Evolutionary conservation across 2,888 invertebrate species (phyloP).

Genomic region (Lycia hirtaria): DNA sequence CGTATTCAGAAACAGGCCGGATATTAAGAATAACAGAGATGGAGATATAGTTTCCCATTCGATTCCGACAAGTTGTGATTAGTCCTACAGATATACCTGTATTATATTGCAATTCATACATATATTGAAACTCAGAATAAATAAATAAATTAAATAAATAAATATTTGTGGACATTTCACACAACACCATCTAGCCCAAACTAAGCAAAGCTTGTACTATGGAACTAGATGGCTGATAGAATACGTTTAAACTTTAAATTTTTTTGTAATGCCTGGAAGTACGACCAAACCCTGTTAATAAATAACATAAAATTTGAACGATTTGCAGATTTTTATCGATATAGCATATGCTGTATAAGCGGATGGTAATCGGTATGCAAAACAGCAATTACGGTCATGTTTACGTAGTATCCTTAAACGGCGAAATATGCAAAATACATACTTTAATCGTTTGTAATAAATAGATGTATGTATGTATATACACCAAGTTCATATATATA

Average conservation of each 20-base stretch:
- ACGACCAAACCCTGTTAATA: not conserved
- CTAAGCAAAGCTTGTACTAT: too few species aligned
- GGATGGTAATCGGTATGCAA: conserved; percentile 14
- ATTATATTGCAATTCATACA: too few species aligned
- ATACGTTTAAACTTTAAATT: not conserved
- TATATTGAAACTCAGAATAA: too few species aligned
- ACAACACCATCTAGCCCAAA: too few species aligned
- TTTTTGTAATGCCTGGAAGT: not conserved
- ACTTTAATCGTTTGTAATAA: not conserved
- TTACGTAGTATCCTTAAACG: conserved; percentile 4
- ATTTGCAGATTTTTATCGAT: not conserved
- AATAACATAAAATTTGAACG: not conserved
- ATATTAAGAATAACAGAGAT: too few species aligned
- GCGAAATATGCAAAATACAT: conserved; percentile 17
- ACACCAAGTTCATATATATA: not conserved
- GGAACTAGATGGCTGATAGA: too few species aligned
- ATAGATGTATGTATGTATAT: not conserved
- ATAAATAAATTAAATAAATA: too few species aligned
- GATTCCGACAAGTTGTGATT: too few species aligned
- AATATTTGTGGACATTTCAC: too few species aligned
- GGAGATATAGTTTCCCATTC: too few species aligned
- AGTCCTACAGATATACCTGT: too few species aligned
- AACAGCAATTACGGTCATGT: conserved; percentile 18
- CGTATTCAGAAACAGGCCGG: too few species aligned
- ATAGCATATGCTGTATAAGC: not conserved